Evolutionary conservation across 1,140 invertebrate species (phyloP).

Genomic region (Zaprionus ghesquierei): DNA sequence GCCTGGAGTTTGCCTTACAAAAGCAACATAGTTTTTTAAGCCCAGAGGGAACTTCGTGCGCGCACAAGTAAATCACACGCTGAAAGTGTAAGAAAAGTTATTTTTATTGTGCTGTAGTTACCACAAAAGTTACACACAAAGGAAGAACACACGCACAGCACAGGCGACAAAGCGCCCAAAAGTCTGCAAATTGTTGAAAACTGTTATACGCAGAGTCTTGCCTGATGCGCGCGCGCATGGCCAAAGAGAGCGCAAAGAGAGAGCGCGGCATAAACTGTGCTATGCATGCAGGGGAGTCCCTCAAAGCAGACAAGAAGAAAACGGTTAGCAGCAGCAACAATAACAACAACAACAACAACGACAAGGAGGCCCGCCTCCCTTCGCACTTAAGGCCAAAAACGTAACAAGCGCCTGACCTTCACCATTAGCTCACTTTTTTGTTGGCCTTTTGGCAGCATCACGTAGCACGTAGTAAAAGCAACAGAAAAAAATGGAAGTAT

Average conservation of each 20-base stretch:
- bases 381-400: constrained; percentile 67
- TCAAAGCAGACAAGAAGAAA: background rate
- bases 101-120: constrained; percentile 40
- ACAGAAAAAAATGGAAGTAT: constrained; percentile 19
- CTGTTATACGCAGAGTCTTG: constrained; percentile 59
- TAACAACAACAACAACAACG: constrained; percentile 27
- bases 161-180: constrained; percentile 52
- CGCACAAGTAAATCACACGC: constrained; percentile 40
- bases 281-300: constrained; percentile 55
- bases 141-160: constrained; percentile 31
- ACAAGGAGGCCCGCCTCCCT: constrained; percentile 25
- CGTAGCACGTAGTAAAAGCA: constrained; percentile 35
- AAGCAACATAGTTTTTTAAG: background rate
- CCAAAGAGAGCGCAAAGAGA: constrained; percentile 26
- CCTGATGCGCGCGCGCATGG: constrained; percentile 45
- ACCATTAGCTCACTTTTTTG: constrained; percentile 64
- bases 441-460: constrained; percentile 19
- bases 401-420: constrained; percentile 76
- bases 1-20: background rate
- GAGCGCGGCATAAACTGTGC: constrained; percentile 11
- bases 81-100: constrained; percentile 39
- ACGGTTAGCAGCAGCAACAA: constrained; percentile 2
- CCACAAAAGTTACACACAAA: constrained; percentile 58
- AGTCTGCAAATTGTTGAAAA: constrained; percentile 67
- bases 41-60: no score